Base-by-base conservation (phyloP, 2,113 vertebrate genomes). In the Sinocyclocheilus anophthalmus region DNA sequence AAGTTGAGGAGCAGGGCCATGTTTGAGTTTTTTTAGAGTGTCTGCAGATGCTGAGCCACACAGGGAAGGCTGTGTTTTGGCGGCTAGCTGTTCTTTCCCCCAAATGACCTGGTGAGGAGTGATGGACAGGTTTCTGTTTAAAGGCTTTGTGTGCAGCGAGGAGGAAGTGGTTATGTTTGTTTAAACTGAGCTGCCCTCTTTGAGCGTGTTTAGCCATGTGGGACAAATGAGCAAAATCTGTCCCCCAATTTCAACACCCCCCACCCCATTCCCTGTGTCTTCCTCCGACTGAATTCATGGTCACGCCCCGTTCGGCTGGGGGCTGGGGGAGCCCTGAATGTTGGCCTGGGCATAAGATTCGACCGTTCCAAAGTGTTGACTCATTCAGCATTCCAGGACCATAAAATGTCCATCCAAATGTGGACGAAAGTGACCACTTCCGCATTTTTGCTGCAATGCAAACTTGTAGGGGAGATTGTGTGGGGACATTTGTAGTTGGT, bases 81-180 rank as follows among this genome's bases (percentile, higher is more conserved):
- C 63, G 48, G 72, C 37, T 59, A 20, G 72, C 84, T 48, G 42
- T 69, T 22, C 63, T 82, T 84, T 79, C 73, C 84, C 83, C 53
- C 83, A 61, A 65, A 81, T 90, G 89, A 88, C 87, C 83, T 83
- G 20, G 26, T 26, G 50, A 76, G 91, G 86, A 90, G 89, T 22
- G 69, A 73, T 2, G 88, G 86, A 89, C 88, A 75, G 90, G 90
- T 65, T 89, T 89, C 90, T 93, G 92, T 91, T 94, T 92, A 91
- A 90, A 91, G 90, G 90, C 91, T 94, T 83, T 92, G 76, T 84
- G 79, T 92, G 93, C 88, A 84, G 81, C 53, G 90, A 91, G 90
- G 93, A 95, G 95, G 95, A 96, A 96, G 94, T 92, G 83, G 90
- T 89, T 91, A 55, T 94, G 86, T 93, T 94, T 92, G 89, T 93